phyloP scores from a whole-genome alignment of 2,113 vertebrate species.

The Myiagra hebetior region DNA sequence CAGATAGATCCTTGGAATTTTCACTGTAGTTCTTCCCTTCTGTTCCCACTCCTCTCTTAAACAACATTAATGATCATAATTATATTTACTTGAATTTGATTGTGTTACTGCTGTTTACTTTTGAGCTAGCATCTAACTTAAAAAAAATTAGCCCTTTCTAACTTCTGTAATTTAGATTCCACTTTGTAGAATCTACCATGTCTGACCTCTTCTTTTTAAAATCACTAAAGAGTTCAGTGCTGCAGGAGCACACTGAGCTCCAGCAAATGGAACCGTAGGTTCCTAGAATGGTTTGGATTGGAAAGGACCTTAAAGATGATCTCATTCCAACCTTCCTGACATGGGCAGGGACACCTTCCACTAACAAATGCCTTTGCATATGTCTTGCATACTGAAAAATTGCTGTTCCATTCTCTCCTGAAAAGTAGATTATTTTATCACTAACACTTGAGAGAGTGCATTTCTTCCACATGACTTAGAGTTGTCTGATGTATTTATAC shows the following conservation, averaged over 20 bases:
- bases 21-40: background rate
- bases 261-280: background rate
- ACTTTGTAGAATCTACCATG: background rate
- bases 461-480: background rate
- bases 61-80: background rate
- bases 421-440: background rate
- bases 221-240: background rate
- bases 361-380: background rate
- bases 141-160: background rate
- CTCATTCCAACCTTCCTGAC: background rate
- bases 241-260: background rate
- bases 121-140: background rate
- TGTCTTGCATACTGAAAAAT: background rate
- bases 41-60: background rate
- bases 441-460: background rate
- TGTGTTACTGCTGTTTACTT: background rate
- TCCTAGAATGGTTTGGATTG: background rate
- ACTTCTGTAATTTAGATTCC: background rate
- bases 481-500: background rate
- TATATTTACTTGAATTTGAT: background rate
- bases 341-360: background rate
- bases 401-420: background rate
- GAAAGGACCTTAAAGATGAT: background rate
- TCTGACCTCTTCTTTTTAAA: background rate
- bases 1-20: background rate